Base-by-base conservation (phyloP, 2,888 invertebrate species). In the Diloba caeruleocephala region DNA sequence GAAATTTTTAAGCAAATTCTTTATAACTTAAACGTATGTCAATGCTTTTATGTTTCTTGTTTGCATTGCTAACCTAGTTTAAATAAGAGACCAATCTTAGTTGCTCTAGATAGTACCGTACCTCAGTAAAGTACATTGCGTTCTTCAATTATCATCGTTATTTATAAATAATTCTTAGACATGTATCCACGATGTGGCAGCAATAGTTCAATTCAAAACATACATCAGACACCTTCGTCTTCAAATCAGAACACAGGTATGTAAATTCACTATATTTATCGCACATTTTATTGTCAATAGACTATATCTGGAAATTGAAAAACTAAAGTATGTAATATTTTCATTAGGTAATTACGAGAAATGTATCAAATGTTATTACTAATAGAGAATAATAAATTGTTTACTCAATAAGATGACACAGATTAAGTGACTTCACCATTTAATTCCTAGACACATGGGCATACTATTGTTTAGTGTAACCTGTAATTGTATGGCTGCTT, bases 181-280 rank as follows among this genome's bases (percentile, higher is more conserved):
- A 94, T 95, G 76, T 97, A 96, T 84, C 95, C 96, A 19, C 94
- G 96, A 36, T 96, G 96, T 83, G 96, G 96, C 74, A 97, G 97
- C 81, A 96, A 96, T 63, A 96, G 96, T 42, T 97, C 97, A 38
- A 94, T 96, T 45, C 96, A 96, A 78, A 96, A 92, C 66, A 92
- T 96, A 17, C 95, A 96, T 52, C 96, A 96, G 79, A 96, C 97
- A 7, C 95, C 97, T 33, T 96, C 96, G 23, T 96, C 97, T 13
- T 97, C 97, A 1, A 96, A 97, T 63, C 97, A 97, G 77, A 97
- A 97, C 82, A 95, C 97, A 80, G 97, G 97, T 96, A 87, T 81
- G 70, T 66, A 50, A 28, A 29, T 41, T 23, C 45, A 43, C 7
- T 32, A 13, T 39, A 2, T 44, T 3, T 28, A 15, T 15, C 31